Percentiles rank a stretch among this genome's conserved stretches.
These are phyloP conservation scores for Patella caerulea DNA, from an alignment of 2,888 invertebrate species.

Conservation along the genomic window DNA sequence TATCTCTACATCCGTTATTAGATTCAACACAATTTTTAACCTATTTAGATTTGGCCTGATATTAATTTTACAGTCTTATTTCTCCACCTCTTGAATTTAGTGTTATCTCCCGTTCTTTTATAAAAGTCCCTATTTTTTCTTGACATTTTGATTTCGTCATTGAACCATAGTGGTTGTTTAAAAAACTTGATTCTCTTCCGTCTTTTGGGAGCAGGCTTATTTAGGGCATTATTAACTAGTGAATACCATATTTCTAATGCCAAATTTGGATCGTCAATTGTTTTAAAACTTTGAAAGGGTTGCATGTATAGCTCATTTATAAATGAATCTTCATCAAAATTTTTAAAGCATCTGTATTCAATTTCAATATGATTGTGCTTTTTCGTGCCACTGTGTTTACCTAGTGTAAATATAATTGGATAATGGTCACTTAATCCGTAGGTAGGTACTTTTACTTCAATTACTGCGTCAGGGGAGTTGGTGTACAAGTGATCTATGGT, in stretches of 20 bases:
- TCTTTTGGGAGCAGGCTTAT: neutral
- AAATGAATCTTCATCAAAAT: neutral
- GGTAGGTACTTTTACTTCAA: neutral
- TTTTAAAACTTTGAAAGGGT: neutral
- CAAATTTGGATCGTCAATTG: neutral
- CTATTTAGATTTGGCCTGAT: neutral
- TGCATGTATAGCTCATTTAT: neutral
- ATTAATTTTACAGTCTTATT: neutral
- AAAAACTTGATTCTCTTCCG: neutral
- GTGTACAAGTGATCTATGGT: neutral
- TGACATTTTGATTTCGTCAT: neutral
- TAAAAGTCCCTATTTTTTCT: neutral
- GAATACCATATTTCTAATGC: neutral
- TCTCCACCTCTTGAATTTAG: neutral
- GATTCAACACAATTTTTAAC: neutral
- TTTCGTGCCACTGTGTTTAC: too few species aligned
- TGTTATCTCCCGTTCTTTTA: neutral
- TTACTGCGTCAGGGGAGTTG: neutral
- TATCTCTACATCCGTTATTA: too few species aligned
- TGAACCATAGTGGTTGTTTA: neutral
- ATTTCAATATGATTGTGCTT: too few species aligned
- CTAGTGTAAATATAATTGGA: neutral
- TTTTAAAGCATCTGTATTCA: neutral
- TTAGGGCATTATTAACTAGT: neutral
- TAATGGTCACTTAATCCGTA: conserved; percentile 1